phyloP scores from a whole-genome alignment of 2,888 invertebrate species.

The Andrena marginata region DNA sequence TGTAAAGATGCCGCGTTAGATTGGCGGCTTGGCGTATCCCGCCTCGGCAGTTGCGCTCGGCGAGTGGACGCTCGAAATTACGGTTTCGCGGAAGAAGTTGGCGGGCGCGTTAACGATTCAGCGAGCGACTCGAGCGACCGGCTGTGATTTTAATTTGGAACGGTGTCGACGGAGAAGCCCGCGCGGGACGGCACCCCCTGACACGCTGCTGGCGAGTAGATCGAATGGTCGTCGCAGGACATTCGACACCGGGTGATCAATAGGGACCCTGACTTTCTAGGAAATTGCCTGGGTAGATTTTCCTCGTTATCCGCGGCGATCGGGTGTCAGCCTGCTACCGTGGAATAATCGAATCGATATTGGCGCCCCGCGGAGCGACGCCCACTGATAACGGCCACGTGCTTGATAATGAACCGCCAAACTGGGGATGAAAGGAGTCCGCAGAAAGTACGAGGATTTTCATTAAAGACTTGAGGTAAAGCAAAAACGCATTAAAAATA shows the following conservation, averaged over 20 bases:
- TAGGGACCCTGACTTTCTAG: slow-evolving; percentile 52
- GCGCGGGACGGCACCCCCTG: neutral
- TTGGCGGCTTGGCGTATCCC: slow-evolving; percentile 1
- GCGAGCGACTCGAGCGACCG: neutral
- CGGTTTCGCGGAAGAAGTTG: no score
- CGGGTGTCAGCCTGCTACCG: slow-evolving; percentile 4
- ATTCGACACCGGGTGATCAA: slow-evolving; percentile 38
- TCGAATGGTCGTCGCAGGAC: slow-evolving; percentile 37
- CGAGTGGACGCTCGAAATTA: no score
- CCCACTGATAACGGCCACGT: neutral
- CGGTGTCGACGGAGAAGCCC: neutral
- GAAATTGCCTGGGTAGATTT: slow-evolving; percentile 38
- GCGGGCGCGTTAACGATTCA: neutral
- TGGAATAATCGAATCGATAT: slow-evolving; percentile 22
- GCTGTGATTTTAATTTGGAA: neutral
- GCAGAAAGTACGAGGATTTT: no score
- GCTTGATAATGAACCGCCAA: neutral
- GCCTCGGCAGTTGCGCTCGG: neutral
- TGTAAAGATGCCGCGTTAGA: slow-evolving; percentile 52
- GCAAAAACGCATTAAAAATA: no score
- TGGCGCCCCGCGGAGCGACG: neutral
- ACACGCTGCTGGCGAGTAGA: slow-evolving; percentile 23
- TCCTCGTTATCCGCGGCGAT: slow-evolving; percentile 27
- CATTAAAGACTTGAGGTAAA: no score
- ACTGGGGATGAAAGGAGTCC: no score